A percentile compares a stretch with the other conserved stretches of the same genome.
phyloP scores from a whole-genome alignment of 1,140 invertebrate genomes.

The Diprion similis region DNA sequence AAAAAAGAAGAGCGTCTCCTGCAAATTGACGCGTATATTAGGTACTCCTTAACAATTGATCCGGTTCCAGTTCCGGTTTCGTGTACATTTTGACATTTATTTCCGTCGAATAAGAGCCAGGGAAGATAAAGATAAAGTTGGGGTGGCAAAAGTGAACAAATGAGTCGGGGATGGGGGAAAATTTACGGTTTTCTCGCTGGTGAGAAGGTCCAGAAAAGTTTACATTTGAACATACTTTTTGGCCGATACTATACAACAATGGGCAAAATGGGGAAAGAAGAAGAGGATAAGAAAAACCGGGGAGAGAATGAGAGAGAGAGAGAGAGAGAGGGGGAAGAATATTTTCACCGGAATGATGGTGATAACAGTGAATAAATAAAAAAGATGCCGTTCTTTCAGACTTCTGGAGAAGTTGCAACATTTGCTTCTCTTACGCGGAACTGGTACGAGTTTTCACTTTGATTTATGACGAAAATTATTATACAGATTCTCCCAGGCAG shows the following conservation, averaged over 20 bases:
- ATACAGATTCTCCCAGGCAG: too few relatives aligned
- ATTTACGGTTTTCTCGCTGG: not conserved
- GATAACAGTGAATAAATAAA: slow-evolving; percentile 3
- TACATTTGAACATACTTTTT: not conserved
- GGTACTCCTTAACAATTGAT: not conserved
- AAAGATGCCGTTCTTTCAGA: not conserved
- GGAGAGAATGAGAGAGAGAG: not conserved
- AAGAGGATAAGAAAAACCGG: not conserved
- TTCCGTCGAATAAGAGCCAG: slow-evolving; percentile 39
- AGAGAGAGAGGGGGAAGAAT: not conserved
- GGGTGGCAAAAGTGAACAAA: slow-evolving; percentile 41
- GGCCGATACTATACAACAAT: not conserved
- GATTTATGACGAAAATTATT: too few relatives aligned
- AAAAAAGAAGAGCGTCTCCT: not conserved
- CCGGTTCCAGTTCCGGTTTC: not conserved
- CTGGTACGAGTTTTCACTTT: too few relatives aligned
- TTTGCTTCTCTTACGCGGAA: too few relatives aligned
- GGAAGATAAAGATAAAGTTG: slow-evolving; percentile 43
- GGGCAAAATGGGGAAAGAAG: not conserved
- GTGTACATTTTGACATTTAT: slow-evolving; percentile 30
- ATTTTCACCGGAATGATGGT: not conserved
- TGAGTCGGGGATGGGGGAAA: slow-evolving; percentile 22
- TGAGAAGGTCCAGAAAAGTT: not conserved
- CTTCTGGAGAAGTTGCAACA: not conserved
- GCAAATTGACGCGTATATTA: not conserved